Evolutionary conservation across 2,113 vertebrate genomes (phyloP), one percentile per base, ranked within the genome.

Genomic region (Dendropsophus ebraccatus): DNA sequence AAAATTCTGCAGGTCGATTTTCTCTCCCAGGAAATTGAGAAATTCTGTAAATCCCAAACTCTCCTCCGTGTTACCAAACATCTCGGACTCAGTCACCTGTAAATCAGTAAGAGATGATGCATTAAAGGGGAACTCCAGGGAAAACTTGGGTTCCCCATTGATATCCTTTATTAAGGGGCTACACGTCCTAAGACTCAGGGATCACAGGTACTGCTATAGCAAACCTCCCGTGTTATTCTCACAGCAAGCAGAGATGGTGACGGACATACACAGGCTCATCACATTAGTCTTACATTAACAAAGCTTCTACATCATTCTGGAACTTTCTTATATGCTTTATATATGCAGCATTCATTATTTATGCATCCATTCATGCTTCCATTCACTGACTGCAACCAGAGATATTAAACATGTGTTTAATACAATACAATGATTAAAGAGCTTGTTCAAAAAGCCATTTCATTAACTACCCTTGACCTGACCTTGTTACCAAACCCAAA

Each of bases 51-150:
- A 97, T 84, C 93, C 95, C 32, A 94, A 90, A 88, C 95, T 97
- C 88, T 98, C 96, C 69, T 96, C 93, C 10, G 91, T 95, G 91
- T 98, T 98, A 87, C 95, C 91, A 60, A 97, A 95, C 85, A 98
- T 94, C 54, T 97, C 95, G 88, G 96, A 94, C 87, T 98, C 97
- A 0, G 95, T 96, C 0, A 96, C 90, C 97, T 98, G 79, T 28
- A 87, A 80, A 17, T 19, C 9, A 16, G 4, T 16, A 54, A 45
- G 8, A 60, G 77, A 35, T 23, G 54, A 56, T 56, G 5, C 1
- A 58, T n/a, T 28, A 62, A 62, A 62, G 58, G 25, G n/a, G 8
- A 1, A 62, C n/a, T 28, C 65, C 11, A 19, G 28, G 14, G 65
- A 35, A 69, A 35, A 5, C 9, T 19, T 14, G 30, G 30, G 12